phyloP scores from a whole-genome alignment of 2,797 vertebrate species.

The Urosaurus nigricauda region DNA sequence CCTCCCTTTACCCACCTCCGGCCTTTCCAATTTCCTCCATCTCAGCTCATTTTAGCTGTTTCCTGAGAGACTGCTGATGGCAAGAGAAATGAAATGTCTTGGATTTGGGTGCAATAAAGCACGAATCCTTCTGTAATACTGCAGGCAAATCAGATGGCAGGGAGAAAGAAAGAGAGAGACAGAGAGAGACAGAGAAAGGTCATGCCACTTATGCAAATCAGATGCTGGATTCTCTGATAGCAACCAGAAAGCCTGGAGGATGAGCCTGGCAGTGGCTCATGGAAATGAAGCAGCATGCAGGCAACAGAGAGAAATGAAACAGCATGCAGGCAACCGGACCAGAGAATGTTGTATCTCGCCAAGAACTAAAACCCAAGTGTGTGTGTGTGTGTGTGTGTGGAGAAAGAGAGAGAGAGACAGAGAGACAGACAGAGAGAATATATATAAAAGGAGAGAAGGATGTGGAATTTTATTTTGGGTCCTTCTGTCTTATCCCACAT shows the following conservation, averaged over 20 bases:
- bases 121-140: slow-evolving; percentile 22
- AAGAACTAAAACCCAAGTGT: not conserved
- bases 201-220: slow-evolving; percentile 31
- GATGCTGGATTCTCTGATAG: slow-evolving; percentile 7
- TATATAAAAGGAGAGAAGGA: not conserved
- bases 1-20: not conserved
- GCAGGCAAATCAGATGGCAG: slow-evolving; percentile 34
- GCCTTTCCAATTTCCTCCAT: not conserved
- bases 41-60: not conserved
- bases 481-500: not conserved
- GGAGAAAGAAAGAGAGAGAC: not conserved
- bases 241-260: slow-evolving; percentile 21
- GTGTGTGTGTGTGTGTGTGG: too few relatives aligned
- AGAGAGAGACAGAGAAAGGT: slow-evolving; percentile 2
- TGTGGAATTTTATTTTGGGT: not conserved
- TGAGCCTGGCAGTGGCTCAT: not conserved
- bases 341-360: not conserved
- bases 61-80: slow-evolving; percentile 2
- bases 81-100: slow-evolving; percentile 24
- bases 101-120: slow-evolving; percentile 34
- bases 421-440: too few relatives aligned
- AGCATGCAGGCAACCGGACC: too few relatives aligned
- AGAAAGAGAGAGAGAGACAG: too few relatives aligned
- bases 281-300: not conserved
- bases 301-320: not conserved